These are phyloP conservation scores for Onychorhynchus coronatus DNA, from an alignment of 2,113 vertebrate species.

Conservation along the genomic window DNA sequence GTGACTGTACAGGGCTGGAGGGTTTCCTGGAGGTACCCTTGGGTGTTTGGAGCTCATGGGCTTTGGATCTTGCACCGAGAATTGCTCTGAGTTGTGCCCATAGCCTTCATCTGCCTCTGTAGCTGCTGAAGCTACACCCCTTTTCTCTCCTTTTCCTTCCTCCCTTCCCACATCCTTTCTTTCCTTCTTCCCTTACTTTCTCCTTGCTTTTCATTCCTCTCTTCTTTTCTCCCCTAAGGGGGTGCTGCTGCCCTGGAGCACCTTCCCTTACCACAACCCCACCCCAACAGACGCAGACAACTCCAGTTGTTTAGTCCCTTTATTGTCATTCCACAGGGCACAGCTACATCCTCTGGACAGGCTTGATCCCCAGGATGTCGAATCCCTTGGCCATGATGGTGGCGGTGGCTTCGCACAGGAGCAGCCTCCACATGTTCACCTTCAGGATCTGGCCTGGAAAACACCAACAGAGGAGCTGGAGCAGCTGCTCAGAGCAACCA, in stretches of 20 bases:
- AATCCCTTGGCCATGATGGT: constrained; percentile 92
- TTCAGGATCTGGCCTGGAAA: constrained; percentile 87
- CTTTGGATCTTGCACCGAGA: background rate
- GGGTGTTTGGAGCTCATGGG: background rate
- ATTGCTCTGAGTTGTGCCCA: background rate
- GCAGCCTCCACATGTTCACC: constrained; percentile 94
- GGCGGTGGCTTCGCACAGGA: constrained; percentile 91
- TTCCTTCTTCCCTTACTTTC: background rate
- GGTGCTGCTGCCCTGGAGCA: background rate
- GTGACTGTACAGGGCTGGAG: background rate
- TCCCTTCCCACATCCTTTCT: background rate
- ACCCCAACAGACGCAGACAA: background rate
- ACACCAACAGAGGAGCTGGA: background rate
- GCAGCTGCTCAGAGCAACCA: background rate
- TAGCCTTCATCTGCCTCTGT: background rate
- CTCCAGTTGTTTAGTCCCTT: background rate
- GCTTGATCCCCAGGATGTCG: constrained; percentile 90
- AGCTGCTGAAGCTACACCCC: background rate
- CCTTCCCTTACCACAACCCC: background rate
- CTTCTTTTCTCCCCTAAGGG: background rate
- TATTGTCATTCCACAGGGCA: constrained; percentile 45
- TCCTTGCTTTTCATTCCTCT: background rate
- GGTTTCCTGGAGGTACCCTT: background rate
- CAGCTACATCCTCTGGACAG: constrained; percentile 91
- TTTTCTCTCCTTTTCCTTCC: background rate